A percentile compares a stretch with the other conserved stretches of the same genome.
phyloP scores from a whole-genome alignment of 1,140 invertebrate genomes.

The Plutomurus gul region DNA sequence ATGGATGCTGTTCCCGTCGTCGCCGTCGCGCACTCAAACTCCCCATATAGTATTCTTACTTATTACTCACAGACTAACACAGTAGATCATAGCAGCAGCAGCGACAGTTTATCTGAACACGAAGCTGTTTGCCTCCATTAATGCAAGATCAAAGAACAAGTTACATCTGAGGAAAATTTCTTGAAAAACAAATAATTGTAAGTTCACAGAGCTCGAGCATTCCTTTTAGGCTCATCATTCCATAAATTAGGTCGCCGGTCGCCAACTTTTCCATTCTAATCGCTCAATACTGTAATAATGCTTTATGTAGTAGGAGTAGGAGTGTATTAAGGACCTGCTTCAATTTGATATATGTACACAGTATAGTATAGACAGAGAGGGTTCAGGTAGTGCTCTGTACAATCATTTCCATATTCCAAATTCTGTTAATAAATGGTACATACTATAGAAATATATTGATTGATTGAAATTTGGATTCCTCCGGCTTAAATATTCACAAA shows the following conservation, averaged over 20 bases:
- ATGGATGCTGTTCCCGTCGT: no score
- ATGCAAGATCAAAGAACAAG: not conserved
- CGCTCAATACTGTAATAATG: not conserved
- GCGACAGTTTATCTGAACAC: not conserved
- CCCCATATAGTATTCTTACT: not conserved
- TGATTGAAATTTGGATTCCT: no score
- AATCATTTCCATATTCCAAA: no score
- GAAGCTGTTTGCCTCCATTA: not conserved
- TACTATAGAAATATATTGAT: no score
- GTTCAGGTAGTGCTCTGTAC: no score
- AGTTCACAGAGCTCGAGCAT: not conserved
- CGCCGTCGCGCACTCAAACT: not conserved
- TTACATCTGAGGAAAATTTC: not conserved
- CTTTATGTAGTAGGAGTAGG: not conserved
- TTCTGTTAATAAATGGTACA: no score
- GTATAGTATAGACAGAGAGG: no score
- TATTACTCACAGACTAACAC: not conserved
- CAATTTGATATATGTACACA: no score
- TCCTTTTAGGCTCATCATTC: not conserved
- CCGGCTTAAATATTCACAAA: no score
- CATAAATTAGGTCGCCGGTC: not conserved
- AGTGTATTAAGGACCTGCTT: no score
- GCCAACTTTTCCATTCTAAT: not conserved
- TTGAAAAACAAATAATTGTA: slow-evolving; percentile 7
- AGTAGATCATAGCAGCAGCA: not conserved